Base-by-base conservation (phyloP, 2,797 vertebrate genomes). In the Lepilemur septentrionalis region DNA sequence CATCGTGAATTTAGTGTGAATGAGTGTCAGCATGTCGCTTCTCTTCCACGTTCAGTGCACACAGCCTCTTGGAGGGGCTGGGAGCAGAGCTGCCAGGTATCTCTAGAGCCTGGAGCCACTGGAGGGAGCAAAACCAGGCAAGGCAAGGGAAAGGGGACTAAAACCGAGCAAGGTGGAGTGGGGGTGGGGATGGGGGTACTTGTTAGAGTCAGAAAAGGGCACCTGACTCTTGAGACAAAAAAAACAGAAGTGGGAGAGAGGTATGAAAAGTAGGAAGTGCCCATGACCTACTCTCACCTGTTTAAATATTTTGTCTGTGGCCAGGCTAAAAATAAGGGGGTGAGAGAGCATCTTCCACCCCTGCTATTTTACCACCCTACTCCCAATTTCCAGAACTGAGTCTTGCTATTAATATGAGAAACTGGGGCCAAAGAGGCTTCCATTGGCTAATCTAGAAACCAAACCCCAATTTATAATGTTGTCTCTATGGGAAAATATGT, bases 401-500 rank as follows among this genome's bases (percentile, higher is more conserved):
- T 78, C 32, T 52, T 52, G n/a, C 32, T 32, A n/a, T 35, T 6
- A 93, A 28, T 35, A 50, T 17, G 55, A 92, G 76, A 84, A 82
- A 81, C 1, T 30, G 41, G 75, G 41, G 79, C 50, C 72, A 75
- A 41, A 52, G n/a, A 87, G 78, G 78, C 55, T 82, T 79, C 75
- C 22, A 50, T 0, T 50, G 65, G 63, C 38, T 75, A 78, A 61
- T 65, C 63, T 72, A 93, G 70, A 93, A 92, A 85, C 35, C 1
- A 14, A 93, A 80, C 5, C 13, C 50, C 72, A 63, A 86, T 72
- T 89, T 92, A 82, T 28, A 70, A 38, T 35, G 32, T 10, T 89
- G 86, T 88, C 67, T 94, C 89, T 89, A 63, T 22, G 81, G 93
- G 32, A 86, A 96, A 96, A 35, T n/a, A 90, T 11, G 14, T 79